Evolutionary conservation across 2,797 vertebrate species (phyloP).

Genomic region (Sphenopsis melanotis): DNA sequence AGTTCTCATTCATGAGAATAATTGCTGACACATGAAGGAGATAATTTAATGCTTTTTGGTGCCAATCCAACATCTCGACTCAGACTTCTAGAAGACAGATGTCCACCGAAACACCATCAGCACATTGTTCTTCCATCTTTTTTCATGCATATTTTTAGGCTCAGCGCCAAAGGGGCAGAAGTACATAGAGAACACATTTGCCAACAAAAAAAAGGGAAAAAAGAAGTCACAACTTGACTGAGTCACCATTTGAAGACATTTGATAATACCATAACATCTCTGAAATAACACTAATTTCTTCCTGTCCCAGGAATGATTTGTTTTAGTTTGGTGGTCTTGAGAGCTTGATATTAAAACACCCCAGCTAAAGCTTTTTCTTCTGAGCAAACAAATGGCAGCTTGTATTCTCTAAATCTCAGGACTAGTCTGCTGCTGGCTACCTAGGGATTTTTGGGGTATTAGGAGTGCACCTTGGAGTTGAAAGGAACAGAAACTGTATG

Average conservation of each 20-base stretch:
- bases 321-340: neutral
- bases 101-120: neutral
- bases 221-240: neutral
- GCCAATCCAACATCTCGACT: neutral
- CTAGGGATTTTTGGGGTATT: neutral
- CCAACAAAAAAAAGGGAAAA: accelerated
- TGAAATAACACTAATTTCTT: neutral
- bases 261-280: neutral
- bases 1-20: neutral
- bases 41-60: neutral
- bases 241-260: neutral
- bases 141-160: neutral
- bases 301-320: neutral
- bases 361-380: neutral
- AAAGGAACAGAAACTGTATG: neutral
- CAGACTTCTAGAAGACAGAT: neutral
- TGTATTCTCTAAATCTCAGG: neutral
- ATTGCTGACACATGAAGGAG: accelerated
- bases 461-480: neutral
- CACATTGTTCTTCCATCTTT: neutral
- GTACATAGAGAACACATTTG: neutral
- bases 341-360: neutral
- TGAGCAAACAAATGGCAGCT: neutral
- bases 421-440: neutral
- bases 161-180: neutral